Conservation (phyloP, 2,888 invertebrate species). For the Seira sanloemensis region DNA sequence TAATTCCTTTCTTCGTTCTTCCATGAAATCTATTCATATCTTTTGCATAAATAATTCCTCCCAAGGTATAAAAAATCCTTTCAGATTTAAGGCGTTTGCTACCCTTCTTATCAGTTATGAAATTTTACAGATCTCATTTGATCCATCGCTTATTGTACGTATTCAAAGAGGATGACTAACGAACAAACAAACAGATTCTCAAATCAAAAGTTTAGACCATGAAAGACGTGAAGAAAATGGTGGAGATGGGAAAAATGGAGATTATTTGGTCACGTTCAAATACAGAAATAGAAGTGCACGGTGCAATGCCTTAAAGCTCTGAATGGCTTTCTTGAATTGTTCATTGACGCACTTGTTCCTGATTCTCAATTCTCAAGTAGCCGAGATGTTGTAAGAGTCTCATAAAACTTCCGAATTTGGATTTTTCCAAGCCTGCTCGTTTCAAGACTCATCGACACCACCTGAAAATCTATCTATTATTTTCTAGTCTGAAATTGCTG, state of each 20-base stretch:
- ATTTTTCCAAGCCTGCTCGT: too few species aligned
- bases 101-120: constrained; percentile 36
- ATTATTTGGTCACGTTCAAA: neutral
- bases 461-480: too few species aligned
- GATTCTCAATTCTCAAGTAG: too few species aligned
- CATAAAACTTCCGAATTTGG: too few species aligned
- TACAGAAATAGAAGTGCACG: neutral
- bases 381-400: too few species aligned
- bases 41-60: neutral
- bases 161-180: too few species aligned
- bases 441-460: too few species aligned
- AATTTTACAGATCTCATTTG: neutral
- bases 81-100: constrained; percentile 19
- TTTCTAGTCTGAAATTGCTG: too few species aligned
- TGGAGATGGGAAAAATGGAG: neutral
- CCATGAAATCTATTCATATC: constrained; percentile 27
- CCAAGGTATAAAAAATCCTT: neutral
- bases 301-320: too few species aligned
- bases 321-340: neutral
- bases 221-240: too few species aligned
- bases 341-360: neutral
- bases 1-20: neutral
- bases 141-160: neutral
- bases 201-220: too few species aligned
- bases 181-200: neutral